Base-by-base conservation (phyloP, 1,140 invertebrate species). In the Coptotermes formosanus region DNA sequence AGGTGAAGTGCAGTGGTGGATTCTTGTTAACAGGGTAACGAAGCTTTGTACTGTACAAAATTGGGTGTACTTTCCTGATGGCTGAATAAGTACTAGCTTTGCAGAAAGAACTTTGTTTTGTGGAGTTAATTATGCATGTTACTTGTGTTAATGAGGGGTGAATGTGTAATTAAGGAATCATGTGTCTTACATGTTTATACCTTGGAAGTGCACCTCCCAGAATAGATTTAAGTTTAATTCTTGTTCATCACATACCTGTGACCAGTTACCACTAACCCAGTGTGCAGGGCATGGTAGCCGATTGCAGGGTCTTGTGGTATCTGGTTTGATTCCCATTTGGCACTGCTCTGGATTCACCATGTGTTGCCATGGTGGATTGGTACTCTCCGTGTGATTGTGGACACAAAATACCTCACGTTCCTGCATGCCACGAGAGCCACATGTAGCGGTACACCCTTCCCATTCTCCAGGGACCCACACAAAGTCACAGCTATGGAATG, bases 391-490 rank as follows among this genome's bases (percentile, higher is more conserved):
- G 9, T 87, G 87, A 43, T 89, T 89, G 52, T 91, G 93, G 12
- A 95, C 91, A 89, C 95, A 95, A 89, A 93, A 94, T 19, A 95
- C 89, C 89, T 94, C 92, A 85, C 94, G 91, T 86, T 92, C 90
- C 89, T 95, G 94, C 1, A 92, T 87, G 0, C 95, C 95, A 12
- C 89, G 87, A 32, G 90, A 89, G 16, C 94, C 94, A 88, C 95
- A 95, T 6, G 93, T 94, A 8, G 92, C 91, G 23, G 92, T 93
- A 89, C 95, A 96, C 32, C 92, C 90, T 89, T 95, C 94, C 94
- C 94, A 95, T 19, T 92, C 90, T 3, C 93, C 94, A 0, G 92
- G 87, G 16, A 93, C 88, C 94, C 94, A 95, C 86, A 92, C 91
- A 89, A 94, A 94, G 82, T 93, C 91, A 87, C 94, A 95, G 88